phyloP scores from a whole-genome alignment of 1,140 invertebrate genomes.

The Antheraea mylitta region DNA sequence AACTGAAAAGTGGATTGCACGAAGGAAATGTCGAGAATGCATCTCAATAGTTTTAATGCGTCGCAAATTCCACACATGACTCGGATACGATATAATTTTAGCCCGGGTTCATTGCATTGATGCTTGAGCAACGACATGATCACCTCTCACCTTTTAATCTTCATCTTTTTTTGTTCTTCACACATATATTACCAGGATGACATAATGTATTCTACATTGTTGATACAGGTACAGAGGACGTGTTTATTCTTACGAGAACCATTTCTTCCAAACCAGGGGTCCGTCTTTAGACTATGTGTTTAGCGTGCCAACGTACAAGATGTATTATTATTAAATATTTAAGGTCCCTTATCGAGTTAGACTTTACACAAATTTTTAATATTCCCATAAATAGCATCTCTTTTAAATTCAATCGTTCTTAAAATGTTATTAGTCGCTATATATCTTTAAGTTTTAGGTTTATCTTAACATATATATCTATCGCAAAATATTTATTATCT shows the following conservation, averaged over 20 bases:
- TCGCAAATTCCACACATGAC: slow-evolving; percentile 41
- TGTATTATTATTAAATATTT: slow-evolving; percentile 68
- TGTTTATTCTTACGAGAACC: slow-evolving; percentile 77
- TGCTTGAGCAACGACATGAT: slow-evolving; percentile 30
- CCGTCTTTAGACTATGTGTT: slow-evolving; percentile 71
- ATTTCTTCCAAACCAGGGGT: slow-evolving; percentile 74
- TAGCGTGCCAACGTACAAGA: slow-evolving; percentile 73
- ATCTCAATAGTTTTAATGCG: slow-evolving; percentile 58
- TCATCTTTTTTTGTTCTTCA: neutral
- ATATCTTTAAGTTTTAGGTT: too few species aligned
- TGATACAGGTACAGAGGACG: slow-evolving; percentile 76
- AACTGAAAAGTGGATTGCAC: slow-evolving; percentile 11
- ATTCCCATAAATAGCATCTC: slow-evolving; percentile 4
- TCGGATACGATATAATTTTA: slow-evolving; percentile 55
- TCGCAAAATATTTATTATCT: too few species aligned
- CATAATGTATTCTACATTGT: slow-evolving; percentile 39
- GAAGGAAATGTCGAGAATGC: slow-evolving; percentile 56
- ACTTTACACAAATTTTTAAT: too few species aligned
- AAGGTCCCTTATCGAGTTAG: too few species aligned
- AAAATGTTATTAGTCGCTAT: too few species aligned
- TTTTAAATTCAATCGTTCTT: too few species aligned
- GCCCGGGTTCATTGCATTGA: slow-evolving; percentile 55
- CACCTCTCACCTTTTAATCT: slow-evolving; percentile 5
- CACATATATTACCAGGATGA: slow-evolving; percentile 2
- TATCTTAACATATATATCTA: too few species aligned